Conservation (phyloP, 2,797 vertebrate genomes). For the Sciurus carolinensis region DNA sequence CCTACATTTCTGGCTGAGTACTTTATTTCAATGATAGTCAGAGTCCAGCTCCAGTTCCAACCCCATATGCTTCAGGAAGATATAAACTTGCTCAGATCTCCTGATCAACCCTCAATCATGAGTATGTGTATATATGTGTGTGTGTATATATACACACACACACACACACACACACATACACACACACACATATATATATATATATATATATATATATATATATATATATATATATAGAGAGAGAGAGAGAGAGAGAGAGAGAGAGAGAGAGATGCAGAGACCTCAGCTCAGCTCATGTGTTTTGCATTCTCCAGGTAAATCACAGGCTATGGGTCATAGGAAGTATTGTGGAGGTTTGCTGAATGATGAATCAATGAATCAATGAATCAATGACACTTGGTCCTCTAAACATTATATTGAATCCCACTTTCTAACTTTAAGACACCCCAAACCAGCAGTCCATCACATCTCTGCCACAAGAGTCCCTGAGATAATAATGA, state of each 20-base stretch:
- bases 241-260: too few species aligned
- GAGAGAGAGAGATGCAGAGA: too few species aligned
- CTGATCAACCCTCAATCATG: accelerated
- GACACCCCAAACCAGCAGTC: background rate
- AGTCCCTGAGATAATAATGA: background rate
- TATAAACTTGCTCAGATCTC: background rate
- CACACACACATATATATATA: too few species aligned
- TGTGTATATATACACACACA: too few species aligned
- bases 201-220: too few species aligned
- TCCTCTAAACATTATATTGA: background rate
- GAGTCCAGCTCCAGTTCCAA: background rate
- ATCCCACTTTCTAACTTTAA: background rate
- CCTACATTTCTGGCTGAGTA: accelerated
- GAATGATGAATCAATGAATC: background rate
- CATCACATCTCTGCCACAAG: background rate
- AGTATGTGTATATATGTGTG: background rate
- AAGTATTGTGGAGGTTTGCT: background rate
- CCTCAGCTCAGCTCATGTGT: background rate
- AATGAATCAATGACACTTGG: too few species aligned
- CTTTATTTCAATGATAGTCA: background rate
- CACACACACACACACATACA: too few species aligned
- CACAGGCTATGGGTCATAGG: background rate
- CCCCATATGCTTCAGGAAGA: background rate
- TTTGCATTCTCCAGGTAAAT: background rate
- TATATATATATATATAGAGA: too few species aligned